Conservation (phyloP, 1,140 invertebrate genomes). For the Drosophila saltans region DNA sequence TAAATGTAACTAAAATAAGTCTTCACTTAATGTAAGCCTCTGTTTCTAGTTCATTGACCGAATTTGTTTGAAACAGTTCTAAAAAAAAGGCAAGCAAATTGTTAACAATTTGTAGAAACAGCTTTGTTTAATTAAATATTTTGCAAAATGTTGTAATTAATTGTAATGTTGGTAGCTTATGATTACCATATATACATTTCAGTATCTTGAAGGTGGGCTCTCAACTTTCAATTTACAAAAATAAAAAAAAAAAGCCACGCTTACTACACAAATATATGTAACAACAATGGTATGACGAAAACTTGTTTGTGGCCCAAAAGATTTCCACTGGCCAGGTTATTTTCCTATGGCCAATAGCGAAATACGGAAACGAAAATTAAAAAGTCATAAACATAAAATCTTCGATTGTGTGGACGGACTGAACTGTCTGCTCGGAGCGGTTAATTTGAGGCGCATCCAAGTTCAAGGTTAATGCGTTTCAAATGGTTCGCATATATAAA, state of each 20-base stretch:
- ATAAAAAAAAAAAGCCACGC: not conserved
- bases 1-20: not conserved
- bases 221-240: not conserved
- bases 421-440: not conserved
- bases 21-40: not conserved
- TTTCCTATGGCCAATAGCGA: conserved; percentile 6
- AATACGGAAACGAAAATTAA: conserved; percentile 19
- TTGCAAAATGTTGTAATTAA: not conserved
- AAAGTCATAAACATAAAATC: conserved; percentile 25
- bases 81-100: not conserved
- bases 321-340: conserved; percentile 7
- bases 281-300: not conserved
- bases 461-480: conserved; percentile 48
- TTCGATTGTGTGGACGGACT: not conserved
- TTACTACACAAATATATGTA: not conserved
- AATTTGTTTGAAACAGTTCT: not conserved
- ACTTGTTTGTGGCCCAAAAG: conserved; percentile 2
- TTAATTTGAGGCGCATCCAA: conserved; percentile 25
- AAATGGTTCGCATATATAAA: conserved; percentile 29
- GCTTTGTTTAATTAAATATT: not conserved
- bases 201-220: not conserved
- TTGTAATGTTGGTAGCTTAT: too few relatives aligned
- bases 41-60: conserved; percentile 4
- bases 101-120: not conserved
- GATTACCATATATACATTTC: too few relatives aligned